Conservation (phyloP, 2,113 vertebrate species). For the Sylvia atricapilla region DNA sequence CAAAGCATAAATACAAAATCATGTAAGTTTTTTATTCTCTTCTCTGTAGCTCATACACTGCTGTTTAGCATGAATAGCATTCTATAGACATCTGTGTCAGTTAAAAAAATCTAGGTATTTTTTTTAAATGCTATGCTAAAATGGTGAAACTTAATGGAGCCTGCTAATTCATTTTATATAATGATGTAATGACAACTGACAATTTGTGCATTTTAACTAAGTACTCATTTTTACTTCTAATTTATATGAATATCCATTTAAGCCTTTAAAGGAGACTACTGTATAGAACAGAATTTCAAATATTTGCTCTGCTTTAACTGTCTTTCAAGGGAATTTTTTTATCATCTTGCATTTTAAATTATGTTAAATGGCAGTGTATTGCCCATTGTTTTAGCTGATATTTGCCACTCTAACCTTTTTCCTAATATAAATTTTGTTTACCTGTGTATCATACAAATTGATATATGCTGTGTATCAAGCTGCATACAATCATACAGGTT, state of each 20-base stretch:
- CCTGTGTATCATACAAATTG: neutral
- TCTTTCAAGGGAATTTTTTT: neutral
- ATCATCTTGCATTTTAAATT: neutral
- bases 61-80: neutral
- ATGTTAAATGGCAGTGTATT: neutral
- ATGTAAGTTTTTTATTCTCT: neutral
- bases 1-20: too few species aligned
- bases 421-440: neutral
- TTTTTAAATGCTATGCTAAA: neutral
- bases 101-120: neutral
- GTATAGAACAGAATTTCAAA: neutral
- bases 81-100: neutral
- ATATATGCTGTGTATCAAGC: neutral
- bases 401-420: neutral
- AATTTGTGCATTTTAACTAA: neutral
- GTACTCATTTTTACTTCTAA: neutral
- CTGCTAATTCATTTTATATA: neutral
- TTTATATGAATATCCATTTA: neutral
- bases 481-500: neutral
- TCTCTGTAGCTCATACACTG: neutral
- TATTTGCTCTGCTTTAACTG: neutral
- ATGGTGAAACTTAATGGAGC: neutral
- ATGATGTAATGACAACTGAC: neutral
- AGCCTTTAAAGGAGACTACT: neutral
- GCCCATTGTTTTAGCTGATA: neutral